These are phyloP conservation scores for Aspidiotus rigidus DNA, from an alignment of 2,888 invertebrate species.

Conservation along the genomic window DNA sequence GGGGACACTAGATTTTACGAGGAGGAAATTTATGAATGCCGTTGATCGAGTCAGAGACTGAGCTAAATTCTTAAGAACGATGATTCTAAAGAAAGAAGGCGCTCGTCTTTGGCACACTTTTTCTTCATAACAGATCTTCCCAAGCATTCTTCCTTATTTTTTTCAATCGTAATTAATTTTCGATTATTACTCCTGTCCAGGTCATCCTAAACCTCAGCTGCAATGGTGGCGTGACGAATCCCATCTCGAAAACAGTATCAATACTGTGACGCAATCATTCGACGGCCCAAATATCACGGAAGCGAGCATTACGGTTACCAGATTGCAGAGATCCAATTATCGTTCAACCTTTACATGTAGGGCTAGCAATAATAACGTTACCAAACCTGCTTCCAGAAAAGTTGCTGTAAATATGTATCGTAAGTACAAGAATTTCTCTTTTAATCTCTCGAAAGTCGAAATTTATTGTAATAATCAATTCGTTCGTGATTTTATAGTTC, in stretches of 20 bases:
- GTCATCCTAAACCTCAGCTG: conserved; percentile 61
- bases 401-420: conserved; percentile 62
- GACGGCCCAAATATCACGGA: conserved; percentile 44
- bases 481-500: conserved; percentile 52
- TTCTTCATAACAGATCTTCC: too few species aligned
- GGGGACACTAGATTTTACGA: too few species aligned
- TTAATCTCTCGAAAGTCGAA: neutral
- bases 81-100: too few species aligned
- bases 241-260: conserved; percentile 48
- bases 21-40: too few species aligned
- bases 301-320: conserved; percentile 41
- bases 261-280: too few species aligned
- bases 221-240: conserved; percentile 64
- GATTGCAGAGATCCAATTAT: conserved; percentile 56
- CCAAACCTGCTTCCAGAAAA: conserved; percentile 56
- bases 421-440: conserved; percentile 40
- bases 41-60: too few species aligned
- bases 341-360: conserved; percentile 62
- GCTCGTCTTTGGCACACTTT: too few species aligned
- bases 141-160: too few species aligned
- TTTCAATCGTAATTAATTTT: too few species aligned
- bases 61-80: too few species aligned
- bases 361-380: conserved; percentile 60
- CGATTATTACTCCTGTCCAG: conserved; percentile 43
- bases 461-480: neutral